Conservation (phyloP, 2,113 vertebrate genomes). For the Phasianus colchicus region DNA sequence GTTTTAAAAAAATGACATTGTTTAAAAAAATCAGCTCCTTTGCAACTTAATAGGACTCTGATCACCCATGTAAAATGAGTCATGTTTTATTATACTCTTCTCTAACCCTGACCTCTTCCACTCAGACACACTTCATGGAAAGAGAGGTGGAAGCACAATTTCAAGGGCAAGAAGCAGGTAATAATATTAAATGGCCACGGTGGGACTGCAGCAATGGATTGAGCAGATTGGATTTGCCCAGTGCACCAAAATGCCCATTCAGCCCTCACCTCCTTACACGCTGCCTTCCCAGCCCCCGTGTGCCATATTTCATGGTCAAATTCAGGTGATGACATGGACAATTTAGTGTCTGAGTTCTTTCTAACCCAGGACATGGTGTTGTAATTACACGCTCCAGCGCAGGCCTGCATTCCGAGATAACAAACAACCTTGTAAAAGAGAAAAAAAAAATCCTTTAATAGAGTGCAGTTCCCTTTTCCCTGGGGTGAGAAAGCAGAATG, state of each 20-base stretch:
- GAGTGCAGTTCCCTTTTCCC: conserved; percentile 76
- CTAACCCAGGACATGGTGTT: conserved; percentile 86
- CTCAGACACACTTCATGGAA: conserved; percentile 67
- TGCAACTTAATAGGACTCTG: conserved; percentile 60
- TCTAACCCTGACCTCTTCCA: conserved; percentile 63
- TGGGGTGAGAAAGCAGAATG: background rate
- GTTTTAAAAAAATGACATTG: background rate
- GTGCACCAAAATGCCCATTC: conserved; percentile 76
- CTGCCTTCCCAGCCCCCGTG: conserved; percentile 80
- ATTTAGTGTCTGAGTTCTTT: conserved; percentile 92
- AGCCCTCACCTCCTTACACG: conserved; percentile 61
- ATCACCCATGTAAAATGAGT: conserved; percentile 69
- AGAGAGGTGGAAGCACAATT: conserved; percentile 80
- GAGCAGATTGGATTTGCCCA: conserved; percentile 78
- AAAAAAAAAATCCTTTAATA: conserved; percentile 72
- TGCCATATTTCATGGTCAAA: conserved; percentile 84
- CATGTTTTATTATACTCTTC: conserved; percentile 63
- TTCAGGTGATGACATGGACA: conserved; percentile 89
- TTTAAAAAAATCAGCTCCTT: conserved; percentile 60
- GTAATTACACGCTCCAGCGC: conserved; percentile 87
- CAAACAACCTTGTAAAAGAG: conserved; percentile 80
- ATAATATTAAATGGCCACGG: conserved; percentile 85
- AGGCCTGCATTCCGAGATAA: conserved; percentile 78
- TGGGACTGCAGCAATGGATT: conserved; percentile 85
- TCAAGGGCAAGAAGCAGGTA: conserved; percentile 82